phyloP scores from a whole-genome alignment of 2,797 vertebrate genomes.

The Vespertilio murinus region DNA sequence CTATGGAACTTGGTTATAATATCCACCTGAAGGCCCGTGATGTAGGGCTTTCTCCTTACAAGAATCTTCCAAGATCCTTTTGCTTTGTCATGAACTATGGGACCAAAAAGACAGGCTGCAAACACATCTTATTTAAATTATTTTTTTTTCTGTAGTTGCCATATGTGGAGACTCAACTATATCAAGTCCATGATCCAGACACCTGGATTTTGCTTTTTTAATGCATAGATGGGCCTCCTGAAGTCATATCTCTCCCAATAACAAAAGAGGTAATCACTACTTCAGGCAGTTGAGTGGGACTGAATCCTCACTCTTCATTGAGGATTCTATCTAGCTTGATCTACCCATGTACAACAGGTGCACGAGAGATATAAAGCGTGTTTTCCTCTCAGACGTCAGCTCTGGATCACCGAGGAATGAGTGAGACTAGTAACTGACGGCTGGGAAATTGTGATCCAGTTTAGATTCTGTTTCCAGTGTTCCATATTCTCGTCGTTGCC shows the following conservation, averaged over 20 bases:
- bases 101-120: conserved; percentile 23
- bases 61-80: conserved; percentile 31
- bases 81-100: background rate
- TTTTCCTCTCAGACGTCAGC: background rate
- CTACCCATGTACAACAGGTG: no score
- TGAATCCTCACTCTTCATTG: background rate
- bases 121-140: conserved; percentile 9
- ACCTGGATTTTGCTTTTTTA: background rate
- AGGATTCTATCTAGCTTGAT: background rate
- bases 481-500: background rate
- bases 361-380: background rate
- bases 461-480: background rate
- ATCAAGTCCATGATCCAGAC: background rate
- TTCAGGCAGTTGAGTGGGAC: background rate
- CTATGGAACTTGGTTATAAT: background rate
- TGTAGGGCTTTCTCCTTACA: conserved; percentile 3
- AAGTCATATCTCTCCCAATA: background rate
- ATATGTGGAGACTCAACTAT: background rate
- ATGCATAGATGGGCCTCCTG: background rate
- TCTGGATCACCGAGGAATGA: background rate
- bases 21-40: background rate
- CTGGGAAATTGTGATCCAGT: background rate
- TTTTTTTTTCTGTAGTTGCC: background rate
- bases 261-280: background rate
- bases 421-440: background rate